Base-by-base conservation (phyloP, 2,888 invertebrate genomes). In the Acrobasis consociella region DNA sequence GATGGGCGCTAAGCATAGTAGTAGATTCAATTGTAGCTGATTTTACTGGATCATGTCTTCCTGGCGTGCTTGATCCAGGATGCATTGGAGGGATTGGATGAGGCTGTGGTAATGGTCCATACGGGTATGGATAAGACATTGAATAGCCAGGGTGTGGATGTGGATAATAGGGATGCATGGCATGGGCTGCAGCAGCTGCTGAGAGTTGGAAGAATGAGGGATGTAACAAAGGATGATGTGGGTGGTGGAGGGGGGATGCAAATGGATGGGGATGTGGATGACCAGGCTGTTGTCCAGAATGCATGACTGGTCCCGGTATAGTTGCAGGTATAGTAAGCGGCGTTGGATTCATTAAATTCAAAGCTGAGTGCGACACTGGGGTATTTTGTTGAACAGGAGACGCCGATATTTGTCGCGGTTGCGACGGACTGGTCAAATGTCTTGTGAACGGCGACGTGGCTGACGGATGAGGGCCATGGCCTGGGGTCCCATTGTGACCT, bases 241-340 rank as follows among this genome's bases (percentile, higher is more conserved):
- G 95, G 73, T 97, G 97, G 73, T 95, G 95, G 82, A 95, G 93
- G 55, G 93, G 94, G 0, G 94, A 94, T 66, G 94, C 94, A 84
- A 96, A 95, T 15, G 95, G 94, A 85, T 94, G 94, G 58, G 94
- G 94, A 74, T 94, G 94, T 75, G 94, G 94, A 2, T 94, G 95
- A 67, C 95, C 95, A 55, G 94, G 94, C 75, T 95, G 96, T 77
- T 96, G 96, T 2, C 95, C 94, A 8, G 96, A 95, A 82, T 96
- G 96, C 91, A 96, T 95, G 13, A 95, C 93, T 5, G 95, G 95
- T 39, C 95, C 95, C 11, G 95, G 93, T 70, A 95, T 94, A 1
- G 95, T 94, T 5, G 95, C 91, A 1, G 95, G 94, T 67, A 95
- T 94, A 7, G 94, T 93, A 38, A 94, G 85, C 58, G 94, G 91